A percentile compares a stretch with the other conserved stretches of the same genome.
Conservation (phyloP, 2,797 vertebrate species). For the Phrynocephalus forsythii region DNA sequence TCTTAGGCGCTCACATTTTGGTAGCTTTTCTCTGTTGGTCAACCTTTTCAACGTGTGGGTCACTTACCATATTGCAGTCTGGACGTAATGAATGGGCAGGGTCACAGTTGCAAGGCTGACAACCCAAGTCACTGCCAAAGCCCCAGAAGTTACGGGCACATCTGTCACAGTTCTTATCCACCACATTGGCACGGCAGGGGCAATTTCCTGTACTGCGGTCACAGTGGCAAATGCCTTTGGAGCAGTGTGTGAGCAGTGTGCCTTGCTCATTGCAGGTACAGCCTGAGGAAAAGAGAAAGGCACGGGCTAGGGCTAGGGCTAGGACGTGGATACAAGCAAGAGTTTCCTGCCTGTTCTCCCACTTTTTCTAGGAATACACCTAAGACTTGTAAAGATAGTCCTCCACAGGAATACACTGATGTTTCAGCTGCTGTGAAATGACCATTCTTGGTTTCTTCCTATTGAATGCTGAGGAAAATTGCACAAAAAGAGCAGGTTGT, state of each 20-base stretch:
- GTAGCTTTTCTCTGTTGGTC: not conserved
- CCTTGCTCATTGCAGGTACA: slow-evolving; percentile 84
- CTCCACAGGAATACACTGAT: not conserved
- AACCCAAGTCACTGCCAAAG: slow-evolving; percentile 81
- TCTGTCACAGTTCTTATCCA: slow-evolving; percentile 83
- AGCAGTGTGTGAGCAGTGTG: slow-evolving; percentile 73
- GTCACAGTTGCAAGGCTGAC: slow-evolving; percentile 83
- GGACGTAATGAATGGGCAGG: slow-evolving; percentile 68
- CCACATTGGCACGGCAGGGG: slow-evolving; percentile 80
- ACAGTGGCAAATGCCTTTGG: slow-evolving; percentile 77
- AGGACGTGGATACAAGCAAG: not conserved
- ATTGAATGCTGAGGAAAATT: too few relatives aligned
- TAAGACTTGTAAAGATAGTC: not conserved
- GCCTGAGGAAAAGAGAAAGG: slow-evolving; percentile 63
- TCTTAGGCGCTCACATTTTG: too few relatives aligned
- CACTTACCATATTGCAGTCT: slow-evolving; percentile 84
- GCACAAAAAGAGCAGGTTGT: too few relatives aligned
- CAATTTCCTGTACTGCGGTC: slow-evolving; percentile 80
- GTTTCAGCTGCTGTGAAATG: too few relatives aligned
- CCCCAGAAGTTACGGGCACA: slow-evolving; percentile 86
- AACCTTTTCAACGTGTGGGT: not conserved
- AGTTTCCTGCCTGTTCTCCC: not conserved
- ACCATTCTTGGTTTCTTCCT: too few relatives aligned
- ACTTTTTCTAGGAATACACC: not conserved
- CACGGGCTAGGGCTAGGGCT: not conserved